phyloP scores from a whole-genome alignment of 2,797 vertebrate species.

The Galagoides demidoff region DNA sequence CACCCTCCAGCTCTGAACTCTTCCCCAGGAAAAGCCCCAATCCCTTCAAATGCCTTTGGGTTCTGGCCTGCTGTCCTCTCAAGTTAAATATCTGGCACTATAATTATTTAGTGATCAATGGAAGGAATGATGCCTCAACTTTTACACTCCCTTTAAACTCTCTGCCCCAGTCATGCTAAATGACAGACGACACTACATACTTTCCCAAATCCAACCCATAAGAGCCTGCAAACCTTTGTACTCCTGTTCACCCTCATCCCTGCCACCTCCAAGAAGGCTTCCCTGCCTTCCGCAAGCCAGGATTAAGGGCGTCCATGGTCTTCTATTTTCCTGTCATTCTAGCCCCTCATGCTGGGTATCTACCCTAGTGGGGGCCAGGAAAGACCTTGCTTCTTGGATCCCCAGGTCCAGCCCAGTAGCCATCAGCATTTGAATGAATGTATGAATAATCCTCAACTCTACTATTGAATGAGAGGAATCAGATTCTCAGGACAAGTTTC shows the following conservation, averaged over 20 bases:
- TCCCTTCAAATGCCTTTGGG: not conserved
- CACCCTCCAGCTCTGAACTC: not conserved
- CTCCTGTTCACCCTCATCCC: not conserved
- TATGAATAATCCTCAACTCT: not conserved
- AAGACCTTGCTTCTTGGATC: not conserved
- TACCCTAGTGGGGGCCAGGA: not conserved
- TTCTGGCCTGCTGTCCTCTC: not conserved
- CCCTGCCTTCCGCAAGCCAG: not conserved
- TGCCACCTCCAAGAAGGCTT: constrained; percentile 5
- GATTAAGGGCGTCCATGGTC: not conserved
- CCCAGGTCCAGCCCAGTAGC: not conserved
- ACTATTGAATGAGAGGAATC: not conserved
- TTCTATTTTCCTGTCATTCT: not conserved
- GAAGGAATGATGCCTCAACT: not conserved
- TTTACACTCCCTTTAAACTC: not conserved
- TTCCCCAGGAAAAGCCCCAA: not conserved
- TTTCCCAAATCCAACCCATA: not conserved
- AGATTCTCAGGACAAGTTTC: not conserved
- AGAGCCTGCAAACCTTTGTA: not conserved
- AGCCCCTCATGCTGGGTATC: not conserved
- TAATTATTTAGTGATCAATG: not conserved
- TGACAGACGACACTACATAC: not conserved
- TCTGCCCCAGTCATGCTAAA: not conserved
- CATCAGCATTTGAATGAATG: not conserved
- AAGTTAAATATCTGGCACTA: not conserved